A percentile compares a stretch with the other conserved stretches of the same genome.
phyloP scores from a whole-genome alignment of 2,888 invertebrate species.

The Eilema sororculum region DNA sequence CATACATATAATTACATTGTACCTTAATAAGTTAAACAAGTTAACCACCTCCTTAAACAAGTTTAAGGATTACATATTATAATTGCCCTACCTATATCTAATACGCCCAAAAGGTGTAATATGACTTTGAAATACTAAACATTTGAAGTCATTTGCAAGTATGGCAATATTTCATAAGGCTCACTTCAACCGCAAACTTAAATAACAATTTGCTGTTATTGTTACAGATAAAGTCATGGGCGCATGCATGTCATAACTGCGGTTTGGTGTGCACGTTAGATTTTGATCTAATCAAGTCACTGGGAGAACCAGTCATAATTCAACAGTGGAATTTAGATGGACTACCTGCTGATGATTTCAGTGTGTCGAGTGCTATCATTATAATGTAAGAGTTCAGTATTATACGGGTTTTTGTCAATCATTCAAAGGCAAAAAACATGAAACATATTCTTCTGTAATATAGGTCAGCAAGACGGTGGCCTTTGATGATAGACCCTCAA shows the following conservation, averaged over 20 bases:
- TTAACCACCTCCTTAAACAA: no score
- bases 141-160: no score
- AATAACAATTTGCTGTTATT: neutral
- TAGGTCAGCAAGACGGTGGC: slow-evolving; percentile 96
- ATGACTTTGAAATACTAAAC: no score
- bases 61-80: no score
- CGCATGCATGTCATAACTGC: slow-evolving; percentile 88
- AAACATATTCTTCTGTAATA: slow-evolving; percentile 36
- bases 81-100: no score
- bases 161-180: no score
- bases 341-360: slow-evolving; percentile 95
- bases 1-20: no score
- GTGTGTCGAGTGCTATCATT: slow-evolving; percentile 96
- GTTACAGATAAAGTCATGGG: slow-evolving; percentile 91
- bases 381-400: slow-evolving; percentile 89
- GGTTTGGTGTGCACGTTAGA: slow-evolving; percentile 92
- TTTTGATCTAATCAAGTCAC: slow-evolving; percentile 92
- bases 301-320: slow-evolving; percentile 96
- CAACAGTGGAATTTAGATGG: slow-evolving; percentile 97
- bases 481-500: slow-evolving; percentile 98
- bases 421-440: neutral
- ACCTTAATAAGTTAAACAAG: no score
- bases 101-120: no score
- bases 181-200: no score
- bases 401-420: neutral